phyloP scores from a whole-genome alignment of 1,140 invertebrate species.

The Lasioglossum albipes region DNA sequence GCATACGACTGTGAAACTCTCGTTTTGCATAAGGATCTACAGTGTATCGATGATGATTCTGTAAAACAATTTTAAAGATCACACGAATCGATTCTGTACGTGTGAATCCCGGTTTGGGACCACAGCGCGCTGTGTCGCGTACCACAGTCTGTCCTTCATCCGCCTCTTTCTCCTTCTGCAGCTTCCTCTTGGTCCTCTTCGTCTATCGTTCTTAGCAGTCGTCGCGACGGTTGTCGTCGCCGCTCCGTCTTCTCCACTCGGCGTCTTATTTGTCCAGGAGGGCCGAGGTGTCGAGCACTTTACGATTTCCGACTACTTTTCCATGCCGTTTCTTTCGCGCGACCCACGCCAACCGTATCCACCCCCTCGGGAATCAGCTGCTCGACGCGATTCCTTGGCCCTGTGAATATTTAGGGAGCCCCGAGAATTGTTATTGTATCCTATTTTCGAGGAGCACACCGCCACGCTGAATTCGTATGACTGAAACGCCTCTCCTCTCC shows the following conservation, averaged over 20 bases:
- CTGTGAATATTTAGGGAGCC: neutral
- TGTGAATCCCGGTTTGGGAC: no score
- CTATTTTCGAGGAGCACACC: neutral
- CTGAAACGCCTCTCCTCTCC: neutral
- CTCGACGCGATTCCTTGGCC: neutral
- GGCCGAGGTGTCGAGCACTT: slow-evolving; percentile 76
- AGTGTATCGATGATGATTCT: no score
- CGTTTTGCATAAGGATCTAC: no score
- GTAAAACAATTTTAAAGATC: no score
- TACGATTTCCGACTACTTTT: slow-evolving; percentile 77
- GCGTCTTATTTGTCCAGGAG: slow-evolving; percentile 79
- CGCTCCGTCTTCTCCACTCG: slow-evolving; percentile 54
- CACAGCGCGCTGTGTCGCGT: no score
- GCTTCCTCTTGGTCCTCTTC: no score
- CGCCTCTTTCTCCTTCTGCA: no score
- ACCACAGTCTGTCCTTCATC: no score
- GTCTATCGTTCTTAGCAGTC: slow-evolving; percentile 12
- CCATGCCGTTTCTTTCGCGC: slow-evolving; percentile 59
- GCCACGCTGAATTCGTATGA: neutral
- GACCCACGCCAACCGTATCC: slow-evolving; percentile 2
- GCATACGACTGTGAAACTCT: neutral
- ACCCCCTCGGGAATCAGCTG: neutral
- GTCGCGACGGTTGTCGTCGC: slow-evolving; percentile 47
- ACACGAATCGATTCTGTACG: no score
- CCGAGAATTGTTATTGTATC: slow-evolving; percentile 2